Evolutionary conservation across 2,113 vertebrate species (phyloP), one percentile per base, ranked within the genome.

Genomic region (Saguinus midas): DNA sequence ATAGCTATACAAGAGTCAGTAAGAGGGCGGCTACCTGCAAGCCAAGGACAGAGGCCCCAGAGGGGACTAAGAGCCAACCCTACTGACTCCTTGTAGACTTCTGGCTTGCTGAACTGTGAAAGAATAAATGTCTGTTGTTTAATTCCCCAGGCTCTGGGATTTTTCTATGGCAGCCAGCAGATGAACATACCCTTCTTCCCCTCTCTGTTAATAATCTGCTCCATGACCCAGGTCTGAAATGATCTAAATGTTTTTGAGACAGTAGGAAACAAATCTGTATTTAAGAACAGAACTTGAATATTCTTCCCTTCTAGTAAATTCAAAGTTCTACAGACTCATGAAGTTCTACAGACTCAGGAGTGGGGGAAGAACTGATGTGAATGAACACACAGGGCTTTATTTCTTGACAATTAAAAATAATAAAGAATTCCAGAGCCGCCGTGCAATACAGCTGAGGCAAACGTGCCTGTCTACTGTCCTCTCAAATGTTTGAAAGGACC

Each of bases 11-110:
- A 14, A n/a, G 81, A 82, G n/a, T 25, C 1, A 18, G 37, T 45
- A 8, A 12, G 5, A 35, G 32, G 89, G 7, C 1, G 32, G 75
- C 25, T 0, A 0, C 13, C 75, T 48, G 68, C 6, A 66, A 66
- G 20, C 23, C 9, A 3, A 40, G 9, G 23, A 55, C 70, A 29
- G 43, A 61, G 64, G 20, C 10, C 50, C 70, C 27, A 0, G 45
- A 55, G 32, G 40, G 50, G 52, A 6, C 52, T 52, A 52, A 52
- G 52, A 52, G 40, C 23, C 13, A 14, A 3, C 29, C 6, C 43
- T 83, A 21, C 17, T 23, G 16, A 52, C 17, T 12, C 27, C 50
- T 27, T 55, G n/a, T 50, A 43, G 48, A 48, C 27, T 61, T 82
- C 29, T 12, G 55, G 85, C 64, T 13, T 75, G 58, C 37, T 43